These are phyloP conservation scores for Amblyopsis rosae DNA, from an alignment of 2,113 vertebrate species.

Conservation along the genomic window DNA sequence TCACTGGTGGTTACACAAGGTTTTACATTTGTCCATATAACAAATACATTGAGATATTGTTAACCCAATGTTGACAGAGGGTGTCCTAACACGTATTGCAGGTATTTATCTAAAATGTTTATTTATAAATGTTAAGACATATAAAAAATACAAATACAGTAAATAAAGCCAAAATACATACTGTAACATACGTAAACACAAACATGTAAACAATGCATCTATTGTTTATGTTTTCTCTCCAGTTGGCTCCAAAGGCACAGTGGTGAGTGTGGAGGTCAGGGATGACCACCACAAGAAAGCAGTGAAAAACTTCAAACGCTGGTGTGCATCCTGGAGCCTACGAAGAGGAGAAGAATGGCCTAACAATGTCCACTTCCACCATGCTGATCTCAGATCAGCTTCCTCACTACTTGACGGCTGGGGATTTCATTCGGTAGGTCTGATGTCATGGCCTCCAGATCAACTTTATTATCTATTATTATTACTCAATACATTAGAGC, in stretches of 20 bases:
- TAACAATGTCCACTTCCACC: conserved; percentile 85
- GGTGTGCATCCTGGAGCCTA: conserved; percentile 81
- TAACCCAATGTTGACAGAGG: no score
- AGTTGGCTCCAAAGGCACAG: conserved; percentile 85
- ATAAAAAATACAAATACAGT: no score
- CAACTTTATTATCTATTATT: neutral
- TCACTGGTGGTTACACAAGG: no score
- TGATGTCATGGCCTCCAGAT: no score
- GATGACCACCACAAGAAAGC: conserved; percentile 83
- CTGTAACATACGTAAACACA: no score
- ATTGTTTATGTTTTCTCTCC: conserved; percentile 30
- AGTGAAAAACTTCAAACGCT: conserved; percentile 82
- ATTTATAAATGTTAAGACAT: no score
- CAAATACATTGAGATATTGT: no score
- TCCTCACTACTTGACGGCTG: conserved; percentile 72
- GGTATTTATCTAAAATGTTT: no score
- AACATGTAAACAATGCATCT: neutral
- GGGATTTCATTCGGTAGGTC: conserved; percentile 83
- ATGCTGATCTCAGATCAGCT: conserved; percentile 77
- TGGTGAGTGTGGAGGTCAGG: conserved; percentile 87
- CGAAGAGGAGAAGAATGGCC: conserved; percentile 82
- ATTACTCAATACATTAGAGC: neutral
- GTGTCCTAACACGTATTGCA: no score
- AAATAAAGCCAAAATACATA: no score
- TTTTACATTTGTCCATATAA: no score